Evolutionary conservation across 2,797 vertebrate species (phyloP).

Genomic region (Prionace glauca): DNA sequence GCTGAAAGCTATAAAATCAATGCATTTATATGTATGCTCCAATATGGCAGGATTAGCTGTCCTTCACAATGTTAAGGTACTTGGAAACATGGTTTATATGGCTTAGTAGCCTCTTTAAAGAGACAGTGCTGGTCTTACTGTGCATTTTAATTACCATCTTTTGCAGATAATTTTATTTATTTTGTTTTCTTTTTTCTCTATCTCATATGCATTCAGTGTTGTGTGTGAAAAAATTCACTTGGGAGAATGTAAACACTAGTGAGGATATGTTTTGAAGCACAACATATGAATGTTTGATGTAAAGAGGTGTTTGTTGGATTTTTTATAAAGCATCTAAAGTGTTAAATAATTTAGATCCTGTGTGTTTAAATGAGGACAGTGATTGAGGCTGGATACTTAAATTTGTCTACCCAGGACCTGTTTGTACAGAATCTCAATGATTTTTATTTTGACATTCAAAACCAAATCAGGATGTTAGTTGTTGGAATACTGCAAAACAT

Average conservation of each 20-base stretch:
- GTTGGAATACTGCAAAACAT: slow-evolving; percentile 28
- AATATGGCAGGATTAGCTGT: neutral
- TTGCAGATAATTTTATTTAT: slow-evolving; percentile 28
- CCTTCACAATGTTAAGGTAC: slow-evolving; percentile 5
- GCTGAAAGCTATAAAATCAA: neutral
- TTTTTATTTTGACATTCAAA: neutral
- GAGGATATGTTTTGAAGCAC: neutral
- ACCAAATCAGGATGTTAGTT: slow-evolving; percentile 15
- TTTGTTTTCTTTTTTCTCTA: neutral
- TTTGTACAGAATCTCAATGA: slow-evolving; percentile 21
- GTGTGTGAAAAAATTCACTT: neutral
- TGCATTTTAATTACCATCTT: slow-evolving; percentile 33
- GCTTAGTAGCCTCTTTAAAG: slow-evolving; percentile 16
- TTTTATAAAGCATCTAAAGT: neutral
- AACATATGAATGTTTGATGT: slow-evolving; percentile 7
- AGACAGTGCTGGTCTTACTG: slow-evolving; percentile 35
- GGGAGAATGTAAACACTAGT: slow-evolving; percentile 21
- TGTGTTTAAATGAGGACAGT: neutral
- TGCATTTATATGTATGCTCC: neutral
- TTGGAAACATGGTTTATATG: slow-evolving; percentile 8
- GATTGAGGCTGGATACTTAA: slow-evolving; percentile 2
- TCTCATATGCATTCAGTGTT: neutral
- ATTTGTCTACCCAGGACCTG: neutral
- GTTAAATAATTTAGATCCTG: slow-evolving; percentile 9
- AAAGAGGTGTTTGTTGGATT: neutral